Conservation (phyloP, 2,888 invertebrate genomes). For the Protodeltote pygarga region DNA sequence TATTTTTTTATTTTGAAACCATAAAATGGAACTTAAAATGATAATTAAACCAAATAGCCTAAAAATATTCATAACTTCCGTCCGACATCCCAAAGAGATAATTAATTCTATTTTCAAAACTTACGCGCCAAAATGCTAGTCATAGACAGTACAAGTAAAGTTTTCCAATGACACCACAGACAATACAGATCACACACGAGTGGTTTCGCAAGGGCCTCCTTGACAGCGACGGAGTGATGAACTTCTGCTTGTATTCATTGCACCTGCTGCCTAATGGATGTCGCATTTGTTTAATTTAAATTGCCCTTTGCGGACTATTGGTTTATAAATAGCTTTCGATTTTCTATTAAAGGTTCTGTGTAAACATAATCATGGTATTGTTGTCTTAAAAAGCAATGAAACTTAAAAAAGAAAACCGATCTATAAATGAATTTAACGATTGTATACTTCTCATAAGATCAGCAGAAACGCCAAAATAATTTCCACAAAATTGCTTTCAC, state of each 20-base stretch:
- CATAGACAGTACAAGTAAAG: constrained; percentile 84
- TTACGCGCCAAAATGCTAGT: constrained; percentile 40
- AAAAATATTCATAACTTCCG: constrained; percentile 34
- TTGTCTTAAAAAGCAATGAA: too few relatives aligned
- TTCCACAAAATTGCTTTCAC: constrained; percentile 34
- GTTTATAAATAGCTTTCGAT: neutral
- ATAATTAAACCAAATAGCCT: constrained; percentile 9
- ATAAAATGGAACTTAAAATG: neutral
- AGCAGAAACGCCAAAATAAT: too few relatives aligned
- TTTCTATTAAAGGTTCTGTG: neutral
- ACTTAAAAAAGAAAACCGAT: too few relatives aligned
- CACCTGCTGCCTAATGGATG: constrained; percentile 47
- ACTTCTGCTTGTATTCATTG: constrained; percentile 66
- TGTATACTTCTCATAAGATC: too few relatives aligned
- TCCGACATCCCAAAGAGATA: constrained; percentile 21
- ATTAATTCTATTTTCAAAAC: constrained; percentile 41
- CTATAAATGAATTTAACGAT: too few relatives aligned
- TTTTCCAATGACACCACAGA: constrained; percentile 85
- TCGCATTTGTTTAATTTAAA: constrained; percentile 40
- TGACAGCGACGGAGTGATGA: constrained; percentile 73
- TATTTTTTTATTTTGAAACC: constrained; percentile 22
- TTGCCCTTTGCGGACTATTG: constrained; percentile 3
- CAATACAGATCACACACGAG: constrained; percentile 82
- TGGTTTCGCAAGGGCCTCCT: constrained; percentile 77
- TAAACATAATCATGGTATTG: neutral